Base-by-base conservation (phyloP, 2,797 vertebrate genomes). In the Bovichtus variegatus region DNA sequence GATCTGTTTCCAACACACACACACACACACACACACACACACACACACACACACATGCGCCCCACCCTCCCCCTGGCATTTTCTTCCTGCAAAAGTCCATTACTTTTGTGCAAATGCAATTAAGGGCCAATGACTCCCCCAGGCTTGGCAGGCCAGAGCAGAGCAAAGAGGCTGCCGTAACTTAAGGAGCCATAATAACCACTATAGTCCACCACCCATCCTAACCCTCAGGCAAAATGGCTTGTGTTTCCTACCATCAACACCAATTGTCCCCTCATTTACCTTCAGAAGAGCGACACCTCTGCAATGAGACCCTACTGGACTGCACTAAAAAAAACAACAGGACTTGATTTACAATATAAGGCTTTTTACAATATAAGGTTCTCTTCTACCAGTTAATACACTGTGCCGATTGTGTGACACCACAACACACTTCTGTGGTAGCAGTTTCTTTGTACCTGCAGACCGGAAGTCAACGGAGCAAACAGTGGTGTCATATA, bases 21-120 rank as follows among this genome's bases (percentile, higher is more conserved):
- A 49, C 60, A 51, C 78, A 65, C 31, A 49, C 60, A 51, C 78
- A 65, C 31, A 49, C 60, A 51, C 78, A 65, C 31, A 49, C 60
- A 51, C 78, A 59, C 57, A 46, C 78, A 65, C 68, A 49, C 31
- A 49, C 60, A 51, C 78, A 65, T 68, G 49, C 6, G 0, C 54
- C 44, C 47, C 74, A 40, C 70, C 69, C 78, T 81, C 80, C 77
- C 64, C 38, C 79, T 81, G 70, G 74, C 72, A 73, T 78, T 90
- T 84, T 53, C 72, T 63, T 80, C 75, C 50, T 78, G 47, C 71
- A 75, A 80, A 92, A 89, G 70, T 68, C 78, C 89, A 89, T 92
- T 89, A 88, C 82, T 87, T 92, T 80, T 90, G 88, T 91, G 89
- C 85, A 94, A 94, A 92, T 93, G 91, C 91, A 92, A 92, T 95